These are phyloP conservation scores for Willowsia nigromaculata DNA, from an alignment of 2,888 invertebrate species.

Conservation along the genomic window DNA sequence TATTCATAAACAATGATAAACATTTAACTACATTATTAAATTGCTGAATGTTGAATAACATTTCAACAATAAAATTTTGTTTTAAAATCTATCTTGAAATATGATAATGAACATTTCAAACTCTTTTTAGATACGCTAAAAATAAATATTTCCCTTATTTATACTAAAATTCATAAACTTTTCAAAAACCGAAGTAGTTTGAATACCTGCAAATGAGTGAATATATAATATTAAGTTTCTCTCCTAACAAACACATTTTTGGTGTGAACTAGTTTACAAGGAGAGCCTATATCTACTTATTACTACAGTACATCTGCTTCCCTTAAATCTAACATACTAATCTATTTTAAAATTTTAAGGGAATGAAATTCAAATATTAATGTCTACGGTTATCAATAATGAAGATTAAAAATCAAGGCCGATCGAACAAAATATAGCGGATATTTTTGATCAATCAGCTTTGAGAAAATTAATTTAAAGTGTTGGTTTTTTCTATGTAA, in stretches of 20 bases:
- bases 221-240: not conserved
- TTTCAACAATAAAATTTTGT: not conserved
- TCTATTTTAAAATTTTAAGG: not conserved
- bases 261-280: not conserved
- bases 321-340: not conserved
- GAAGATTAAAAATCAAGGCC: not conserved
- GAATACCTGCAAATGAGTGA: too few species aligned
- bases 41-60: not conserved
- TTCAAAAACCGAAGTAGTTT: too few species aligned
- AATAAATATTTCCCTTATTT: conserved; percentile 10
- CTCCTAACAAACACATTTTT: conserved; percentile 8
- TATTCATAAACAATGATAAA: conserved; percentile 1
- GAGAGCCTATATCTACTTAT: not conserved
- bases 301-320: not conserved
- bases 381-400: not conserved
- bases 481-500: too few species aligned
- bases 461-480: too few species aligned
- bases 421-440: not conserved
- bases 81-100: not conserved
- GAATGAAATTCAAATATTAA: not conserved
- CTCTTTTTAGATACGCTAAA: not conserved
- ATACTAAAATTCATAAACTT: not conserved
- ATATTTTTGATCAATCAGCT: too few species aligned
- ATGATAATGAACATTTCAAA: not conserved
- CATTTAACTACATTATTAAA: not conserved